Evolutionary conservation across 2,888 invertebrate genomes (phyloP).

Genomic region (Polia nebulosa): DNA sequence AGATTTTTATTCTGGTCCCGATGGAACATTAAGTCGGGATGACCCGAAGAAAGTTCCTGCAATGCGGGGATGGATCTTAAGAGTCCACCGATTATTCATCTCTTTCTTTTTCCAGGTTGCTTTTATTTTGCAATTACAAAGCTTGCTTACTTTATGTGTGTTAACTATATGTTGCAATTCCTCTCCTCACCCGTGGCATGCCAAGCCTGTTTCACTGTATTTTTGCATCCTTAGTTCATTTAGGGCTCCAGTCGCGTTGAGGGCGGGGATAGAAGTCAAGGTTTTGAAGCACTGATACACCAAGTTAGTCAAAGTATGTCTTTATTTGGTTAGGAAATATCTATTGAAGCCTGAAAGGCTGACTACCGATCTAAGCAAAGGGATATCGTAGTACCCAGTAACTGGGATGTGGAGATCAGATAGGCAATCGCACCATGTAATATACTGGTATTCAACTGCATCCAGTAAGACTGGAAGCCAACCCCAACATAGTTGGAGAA

Average conservation of each 20-base stretch:
- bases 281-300: slow-evolving; percentile 23
- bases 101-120: slow-evolving; percentile 23
- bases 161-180: slow-evolving; percentile 54
- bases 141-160: slow-evolving; percentile 59
- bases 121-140: slow-evolving; percentile 39
- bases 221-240: slow-evolving; percentile 56
- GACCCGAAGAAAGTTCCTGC: background rate
- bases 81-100: background rate
- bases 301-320: slow-evolving; percentile 41
- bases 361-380: background rate
- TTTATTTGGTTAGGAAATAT: slow-evolving; percentile 11
- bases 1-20: background rate
- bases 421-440: background rate
- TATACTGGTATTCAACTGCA: background rate
- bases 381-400: no score
- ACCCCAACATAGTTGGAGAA: background rate
- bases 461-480: background rate
- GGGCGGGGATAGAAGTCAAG: slow-evolving; percentile 27
- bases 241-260: slow-evolving; percentile 33
- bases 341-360: background rate
- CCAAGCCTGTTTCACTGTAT: slow-evolving; percentile 59
- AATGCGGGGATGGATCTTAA: background rate
- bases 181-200: slow-evolving; percentile 55
- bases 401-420: no score
- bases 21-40: background rate